Percentiles rank a stretch among this genome's conserved stretches.
These are phyloP conservation scores for Argya squamiceps DNA, from an alignment of 2,797 vertebrate species.

Conservation along the genomic window DNA sequence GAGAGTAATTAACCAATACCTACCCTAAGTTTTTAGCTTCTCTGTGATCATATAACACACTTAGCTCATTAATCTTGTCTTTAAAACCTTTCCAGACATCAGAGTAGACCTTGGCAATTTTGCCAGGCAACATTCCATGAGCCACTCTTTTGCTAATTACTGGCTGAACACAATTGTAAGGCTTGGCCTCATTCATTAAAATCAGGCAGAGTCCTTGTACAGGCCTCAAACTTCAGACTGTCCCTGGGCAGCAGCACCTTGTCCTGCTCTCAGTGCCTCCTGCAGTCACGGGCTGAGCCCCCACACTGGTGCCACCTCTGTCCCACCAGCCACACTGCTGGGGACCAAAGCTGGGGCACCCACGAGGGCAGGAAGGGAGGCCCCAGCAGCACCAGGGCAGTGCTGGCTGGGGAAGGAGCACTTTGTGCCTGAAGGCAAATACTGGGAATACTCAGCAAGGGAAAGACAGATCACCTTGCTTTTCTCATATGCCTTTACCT, in stretches of 20 bases:
- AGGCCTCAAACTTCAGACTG: background rate
- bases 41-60: background rate
- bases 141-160: background rate
- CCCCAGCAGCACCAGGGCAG: background rate
- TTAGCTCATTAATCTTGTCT: background rate
- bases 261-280: too few relatives aligned
- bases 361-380: rapidly evolving
- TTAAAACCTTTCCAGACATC: background rate
- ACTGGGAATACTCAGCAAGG: background rate
- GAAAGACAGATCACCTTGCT: background rate
- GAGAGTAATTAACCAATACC: background rate
- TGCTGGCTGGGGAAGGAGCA: rapidly evolving
- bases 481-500: background rate
- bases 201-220: background rate
- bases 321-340: background rate
- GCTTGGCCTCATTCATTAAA: background rate
- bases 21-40: background rate
- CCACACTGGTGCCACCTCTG: background rate
- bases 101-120: background rate
- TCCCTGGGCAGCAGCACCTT: background rate
- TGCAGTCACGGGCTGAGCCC: rapidly evolving
- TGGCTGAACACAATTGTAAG: background rate
- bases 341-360: too few relatives aligned
- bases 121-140: background rate
- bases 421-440: rapidly evolving